Conservation (phyloP, 2,113 vertebrate species). For the Neolamprologus kungweensis region DNA sequence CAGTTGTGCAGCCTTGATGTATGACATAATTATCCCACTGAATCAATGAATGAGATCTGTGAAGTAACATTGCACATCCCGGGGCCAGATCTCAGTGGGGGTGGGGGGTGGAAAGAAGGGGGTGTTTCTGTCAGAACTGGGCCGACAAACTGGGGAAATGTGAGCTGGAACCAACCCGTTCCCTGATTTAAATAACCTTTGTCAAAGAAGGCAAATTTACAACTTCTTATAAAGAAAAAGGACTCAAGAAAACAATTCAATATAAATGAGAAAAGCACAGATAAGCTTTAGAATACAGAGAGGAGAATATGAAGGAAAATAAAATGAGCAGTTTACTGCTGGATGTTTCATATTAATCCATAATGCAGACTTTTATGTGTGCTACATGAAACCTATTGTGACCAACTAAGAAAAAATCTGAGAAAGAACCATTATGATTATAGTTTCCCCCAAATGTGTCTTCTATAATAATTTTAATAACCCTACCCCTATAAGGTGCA, state of each 20-base stretch:
- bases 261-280: constrained; percentile 13
- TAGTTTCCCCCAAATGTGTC: constrained; percentile 14
- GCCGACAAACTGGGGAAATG: constrained; percentile 24
- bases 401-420: background rate
- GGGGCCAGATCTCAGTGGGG: constrained; percentile 25
- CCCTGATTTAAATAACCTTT: constrained; percentile 67
- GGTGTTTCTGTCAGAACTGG: constrained; percentile 37
- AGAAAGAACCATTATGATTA: background rate
- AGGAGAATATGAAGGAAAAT: background rate
- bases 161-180: constrained; percentile 65
- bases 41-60: constrained; percentile 27
- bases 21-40: background rate
- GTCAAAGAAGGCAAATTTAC: constrained; percentile 65
- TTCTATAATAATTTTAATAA: constrained; percentile 26
- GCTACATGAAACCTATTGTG: background rate
- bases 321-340: background rate
- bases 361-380: background rate
- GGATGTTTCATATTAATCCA: background rate
- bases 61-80: constrained; percentile 46
- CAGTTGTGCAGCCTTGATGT: background rate
- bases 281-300: background rate
- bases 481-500: constrained; percentile 59
- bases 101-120: background rate
- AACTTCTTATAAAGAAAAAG: constrained; percentile 73
- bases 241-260: constrained; percentile 41